Base-by-base conservation (phyloP, 2,888 invertebrate species). In the Dasypogon diadema region DNA sequence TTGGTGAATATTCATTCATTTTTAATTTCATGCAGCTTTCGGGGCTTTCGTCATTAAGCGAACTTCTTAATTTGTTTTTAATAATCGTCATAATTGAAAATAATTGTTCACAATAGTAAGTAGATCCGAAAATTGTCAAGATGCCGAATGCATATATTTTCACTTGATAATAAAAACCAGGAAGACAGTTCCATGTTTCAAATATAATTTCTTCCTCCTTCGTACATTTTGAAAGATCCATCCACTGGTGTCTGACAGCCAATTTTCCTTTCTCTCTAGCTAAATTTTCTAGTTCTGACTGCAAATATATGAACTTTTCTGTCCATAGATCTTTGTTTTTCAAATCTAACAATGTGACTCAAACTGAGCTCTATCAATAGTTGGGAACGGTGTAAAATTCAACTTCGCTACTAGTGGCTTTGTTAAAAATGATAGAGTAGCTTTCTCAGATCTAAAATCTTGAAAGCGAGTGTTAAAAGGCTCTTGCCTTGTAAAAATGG, bases 321-420 rank as follows among this genome's bases (percentile, higher is more conserved):
- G 12, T 46, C 46, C 46, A 46, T 12, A 46, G 46, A 46, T 46
- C 46, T 46, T 46, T 46, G 46, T 46, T 46, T 46, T 46, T 46
- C 46, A 46, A 46, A 51, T 51, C 51, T 16, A 51, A 51, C 51
- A 51, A 51, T 51, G 51, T 51, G 18, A 51, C 21, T 51, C 51
- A 51, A 51, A 51, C 10, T 16, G 21, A 51, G 51, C 51, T 54
- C 54, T 54, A 54, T 54, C 54, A 54, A 54, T 54, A 6, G 18
- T 54, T 54, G 16, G 16, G 54, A 54, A 54, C 18, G 54, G 54
- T 54, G 16, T 54, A 54, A 54, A 54, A 54, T 54, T 54, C 54
- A 54, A 54, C 18, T 54, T 1, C 18, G 54, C 54, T 21, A 54
- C 54, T 54, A 54, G 54, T 54, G 54, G 21, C 54, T 54, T 54